Conservation (phyloP, 2,113 vertebrate genomes). For the Mystacornis crossleyi region DNA sequence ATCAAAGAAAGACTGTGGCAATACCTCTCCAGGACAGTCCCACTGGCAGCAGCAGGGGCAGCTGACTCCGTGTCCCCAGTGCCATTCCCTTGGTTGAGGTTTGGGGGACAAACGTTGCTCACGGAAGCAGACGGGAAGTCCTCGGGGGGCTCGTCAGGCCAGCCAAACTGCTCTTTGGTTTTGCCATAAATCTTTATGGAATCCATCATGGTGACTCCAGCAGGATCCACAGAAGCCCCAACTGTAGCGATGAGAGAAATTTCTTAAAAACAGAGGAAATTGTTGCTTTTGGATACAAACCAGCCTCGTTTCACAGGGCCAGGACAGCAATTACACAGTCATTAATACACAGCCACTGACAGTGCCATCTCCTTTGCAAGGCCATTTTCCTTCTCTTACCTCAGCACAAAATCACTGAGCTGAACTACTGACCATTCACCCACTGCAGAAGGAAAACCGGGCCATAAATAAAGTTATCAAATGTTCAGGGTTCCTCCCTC, state of each 20-base stretch:
- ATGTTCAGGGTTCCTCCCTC: accelerated
- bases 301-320: accelerated
- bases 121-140: slow-evolving; percentile 94
- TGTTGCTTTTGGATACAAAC: background rate
- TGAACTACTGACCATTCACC: background rate
- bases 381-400: background rate
- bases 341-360: background rate
- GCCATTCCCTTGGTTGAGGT: slow-evolving; percentile 89
- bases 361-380: background rate
- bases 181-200: slow-evolving; percentile 98
- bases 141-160: slow-evolving; percentile 96
- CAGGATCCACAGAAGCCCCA: slow-evolving; percentile 95
- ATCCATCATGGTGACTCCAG: slow-evolving; percentile 98
- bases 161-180: slow-evolving; percentile 99
- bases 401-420: background rate
- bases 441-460: background rate
- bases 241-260: slow-evolving; percentile 72
- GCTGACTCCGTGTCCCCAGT: slow-evolving; percentile 84
- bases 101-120: slow-evolving; percentile 93
- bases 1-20: background rate
- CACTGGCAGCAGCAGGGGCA: slow-evolving; percentile 80
- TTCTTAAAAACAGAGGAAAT: background rate
- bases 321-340: background rate
- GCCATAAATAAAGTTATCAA: background rate
- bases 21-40: slow-evolving; percentile 96